A percentile compares a stretch with the other conserved stretches of the same genome.
Evolutionary conservation across 2,113 vertebrate species (phyloP).

Genomic region (Stomatorhinus ivindoensis): DNA sequence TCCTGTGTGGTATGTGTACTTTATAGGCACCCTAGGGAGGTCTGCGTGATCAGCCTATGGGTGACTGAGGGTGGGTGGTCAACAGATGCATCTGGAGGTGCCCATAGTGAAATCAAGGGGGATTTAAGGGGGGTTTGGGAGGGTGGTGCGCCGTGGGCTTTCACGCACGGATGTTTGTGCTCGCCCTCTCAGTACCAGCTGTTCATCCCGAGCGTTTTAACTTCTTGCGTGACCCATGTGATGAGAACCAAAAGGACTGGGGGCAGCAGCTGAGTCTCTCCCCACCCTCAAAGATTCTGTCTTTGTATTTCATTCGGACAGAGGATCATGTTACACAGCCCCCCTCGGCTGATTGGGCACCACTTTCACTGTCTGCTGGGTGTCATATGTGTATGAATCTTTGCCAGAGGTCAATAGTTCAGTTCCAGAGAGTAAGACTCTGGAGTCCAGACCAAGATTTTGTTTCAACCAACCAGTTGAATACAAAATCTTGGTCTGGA

Average conservation of each 20-base stretch:
- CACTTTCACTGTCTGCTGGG: neutral
- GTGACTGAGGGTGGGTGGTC: neutral
- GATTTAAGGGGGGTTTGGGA: neutral
- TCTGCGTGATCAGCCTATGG: neutral
- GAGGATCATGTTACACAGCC: neutral
- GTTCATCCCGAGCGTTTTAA: neutral
- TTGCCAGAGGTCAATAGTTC: neutral
- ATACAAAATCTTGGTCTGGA: neutral
- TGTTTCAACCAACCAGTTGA: neutral
- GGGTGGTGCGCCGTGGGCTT: neutral
- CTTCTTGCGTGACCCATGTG: neutral
- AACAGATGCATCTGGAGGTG: neutral
- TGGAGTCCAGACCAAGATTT: neutral
- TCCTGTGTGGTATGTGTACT: neutral
- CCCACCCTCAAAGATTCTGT: neutral
- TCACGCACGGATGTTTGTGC: neutral
- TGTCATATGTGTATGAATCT: neutral
- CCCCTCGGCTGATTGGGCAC: neutral
- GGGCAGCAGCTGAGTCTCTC: neutral
- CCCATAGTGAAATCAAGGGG: neutral
- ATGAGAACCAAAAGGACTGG: neutral
- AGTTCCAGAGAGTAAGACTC: neutral
- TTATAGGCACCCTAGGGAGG: neutral
- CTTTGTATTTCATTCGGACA: neutral
- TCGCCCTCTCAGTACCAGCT: neutral